Percentiles rank a stretch among this genome's conserved stretches.
These are phyloP conservation scores for human DNA, from an alignment of 2,113 vertebrate genomes.

Conservation along the genomic window GRCh38 chr1:10853001-10853500, in stretches of 20 bases:
- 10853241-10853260: not conserved
- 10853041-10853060: not conserved
- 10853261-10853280: not conserved
- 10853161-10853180: too few species aligned
- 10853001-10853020: too few species aligned
- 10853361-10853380: too few species aligned
- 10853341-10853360: fast-evolving
- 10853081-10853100: not conserved
- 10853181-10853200: too few species aligned
- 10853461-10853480: not conserved
- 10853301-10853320: fast-evolving
- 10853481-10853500: not conserved
- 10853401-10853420: too few species aligned
- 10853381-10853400: not conserved
- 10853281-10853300: not conserved
- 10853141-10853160: not conserved
- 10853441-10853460: not conserved
- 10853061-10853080: too few species aligned
- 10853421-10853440: too few species aligned
- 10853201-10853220: not conserved
- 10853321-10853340: not conserved
- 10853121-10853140: not conserved
- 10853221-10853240: too few species aligned
- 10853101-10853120: not conserved
- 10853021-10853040: not conserved